Evolutionary conservation across 2,113 vertebrate species (phyloP).

Genomic region (Indri indri): DNA sequence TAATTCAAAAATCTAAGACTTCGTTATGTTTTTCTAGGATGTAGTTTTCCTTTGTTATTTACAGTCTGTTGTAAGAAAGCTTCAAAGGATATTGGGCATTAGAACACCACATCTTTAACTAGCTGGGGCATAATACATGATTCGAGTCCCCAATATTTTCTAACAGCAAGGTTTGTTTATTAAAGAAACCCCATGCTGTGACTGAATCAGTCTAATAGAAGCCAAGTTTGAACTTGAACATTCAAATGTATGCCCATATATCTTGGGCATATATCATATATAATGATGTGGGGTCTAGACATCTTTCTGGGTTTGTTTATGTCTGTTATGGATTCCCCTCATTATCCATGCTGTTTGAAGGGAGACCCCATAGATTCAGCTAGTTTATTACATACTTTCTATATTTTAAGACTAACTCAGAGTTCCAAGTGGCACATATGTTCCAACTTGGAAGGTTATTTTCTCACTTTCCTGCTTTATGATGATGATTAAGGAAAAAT

Average conservation of each 20-base stretch:
- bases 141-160: conserved; percentile 83
- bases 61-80: conserved; percentile 70
- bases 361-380: conserved; percentile 88
- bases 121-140: conserved; percentile 75
- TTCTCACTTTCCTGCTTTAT: conserved; percentile 76
- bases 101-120: conserved; percentile 76
- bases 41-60: conserved; percentile 78
- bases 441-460: conserved; percentile 74
- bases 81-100: conserved; percentile 68
- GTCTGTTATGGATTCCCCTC: conserved; percentile 94
- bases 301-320: conserved; percentile 92
- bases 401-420: conserved; percentile 86
- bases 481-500: conserved; percentile 82
- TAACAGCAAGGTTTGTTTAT: conserved; percentile 86
- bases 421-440: conserved; percentile 76
- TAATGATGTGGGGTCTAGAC: conserved; percentile 91
- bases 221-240: conserved; percentile 85
- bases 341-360: conserved; percentile 95
- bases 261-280: conserved; percentile 87
- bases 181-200: conserved; percentile 88
- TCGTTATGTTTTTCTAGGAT: conserved; percentile 62
- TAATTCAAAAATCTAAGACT: conserved; percentile 73
- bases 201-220: conserved; percentile 86
- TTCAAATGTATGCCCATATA: conserved; percentile 86
- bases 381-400: conserved; percentile 89